Evolutionary conservation across 2,797 vertebrate species (phyloP).

Genomic region (Hydrolagus colliei): DNA sequence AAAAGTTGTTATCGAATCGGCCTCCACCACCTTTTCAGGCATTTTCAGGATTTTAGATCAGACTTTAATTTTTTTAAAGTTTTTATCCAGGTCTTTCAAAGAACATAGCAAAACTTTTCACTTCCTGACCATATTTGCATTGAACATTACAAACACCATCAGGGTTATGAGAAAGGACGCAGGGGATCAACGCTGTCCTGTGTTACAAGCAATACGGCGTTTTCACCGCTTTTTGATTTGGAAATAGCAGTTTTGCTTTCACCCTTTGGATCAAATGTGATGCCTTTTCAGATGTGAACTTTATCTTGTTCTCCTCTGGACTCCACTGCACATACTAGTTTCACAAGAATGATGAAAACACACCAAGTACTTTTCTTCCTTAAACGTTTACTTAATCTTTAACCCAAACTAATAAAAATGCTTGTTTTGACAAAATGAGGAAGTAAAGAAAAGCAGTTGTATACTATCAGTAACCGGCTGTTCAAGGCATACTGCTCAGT

Average conservation of each 20-base stretch:
- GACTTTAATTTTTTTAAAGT: neutral
- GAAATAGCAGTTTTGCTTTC: neutral
- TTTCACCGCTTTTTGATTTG: neutral
- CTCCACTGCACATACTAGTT: neutral
- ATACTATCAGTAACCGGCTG: neutral
- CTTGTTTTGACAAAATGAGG: neutral
- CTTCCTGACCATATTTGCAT: neutral
- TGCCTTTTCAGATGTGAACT: slow-evolving; percentile 21
- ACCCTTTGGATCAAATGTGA: neutral
- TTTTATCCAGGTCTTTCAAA: neutral
- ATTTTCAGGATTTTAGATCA: neutral
- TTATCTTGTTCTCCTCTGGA: neutral
- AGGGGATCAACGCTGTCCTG: neutral
- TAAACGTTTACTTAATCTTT: neutral
- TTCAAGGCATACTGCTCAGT: neutral
- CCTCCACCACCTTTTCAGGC: too few relatives aligned
- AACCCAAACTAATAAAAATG: neutral
- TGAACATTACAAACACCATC: neutral
- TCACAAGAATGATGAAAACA: neutral
- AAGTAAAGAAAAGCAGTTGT: neutral
- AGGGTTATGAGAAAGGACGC: slow-evolving; percentile 26
- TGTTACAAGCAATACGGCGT: neutral
- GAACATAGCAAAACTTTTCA: neutral
- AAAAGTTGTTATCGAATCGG: too few relatives aligned
- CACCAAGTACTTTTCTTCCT: neutral